phyloP scores from a whole-genome alignment of 1,140 invertebrate genomes.

The Orussus abietinus region DNA sequence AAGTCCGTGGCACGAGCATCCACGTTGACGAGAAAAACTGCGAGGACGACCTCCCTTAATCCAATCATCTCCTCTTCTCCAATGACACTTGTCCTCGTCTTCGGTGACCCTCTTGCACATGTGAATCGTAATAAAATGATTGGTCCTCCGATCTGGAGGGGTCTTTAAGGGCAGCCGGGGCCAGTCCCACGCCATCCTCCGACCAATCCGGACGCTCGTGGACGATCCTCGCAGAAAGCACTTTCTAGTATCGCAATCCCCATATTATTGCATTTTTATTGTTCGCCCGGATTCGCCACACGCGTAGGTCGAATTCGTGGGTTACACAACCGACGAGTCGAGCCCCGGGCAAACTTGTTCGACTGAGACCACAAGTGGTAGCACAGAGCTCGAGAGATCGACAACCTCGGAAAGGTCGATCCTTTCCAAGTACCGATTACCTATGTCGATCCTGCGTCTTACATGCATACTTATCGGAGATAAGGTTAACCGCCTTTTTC shows the following conservation, averaged over 20 bases:
- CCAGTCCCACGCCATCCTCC: slow-evolving; percentile 20
- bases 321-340: not conserved
- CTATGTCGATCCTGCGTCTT: no score
- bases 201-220: slow-evolving; percentile 23
- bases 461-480: no score
- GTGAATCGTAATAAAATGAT: slow-evolving; percentile 12
- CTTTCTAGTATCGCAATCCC: slow-evolving; percentile 17
- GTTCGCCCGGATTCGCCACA: not conserved
- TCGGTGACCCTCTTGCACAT: no score
- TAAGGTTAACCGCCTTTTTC: no score
- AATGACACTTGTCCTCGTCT: no score
- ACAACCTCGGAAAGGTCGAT: no score
- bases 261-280: no score
- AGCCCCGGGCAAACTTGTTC: not conserved
- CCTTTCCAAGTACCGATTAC: no score
- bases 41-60: not conserved
- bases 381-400: slow-evolving; percentile 5
- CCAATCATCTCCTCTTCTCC: not conserved
- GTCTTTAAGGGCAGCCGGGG: slow-evolving; percentile 28
- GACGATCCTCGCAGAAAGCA: slow-evolving; percentile 5
- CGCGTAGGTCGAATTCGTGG: not conserved
- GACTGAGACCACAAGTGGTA: not conserved
- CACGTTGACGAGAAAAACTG: not conserved
- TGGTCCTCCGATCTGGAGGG: slow-evolving; percentile 17
- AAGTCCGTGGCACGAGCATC: not conserved